Evolutionary conservation across 2,888 invertebrate genomes (phyloP).

Genomic region (Sphinx pinastri): DNA sequence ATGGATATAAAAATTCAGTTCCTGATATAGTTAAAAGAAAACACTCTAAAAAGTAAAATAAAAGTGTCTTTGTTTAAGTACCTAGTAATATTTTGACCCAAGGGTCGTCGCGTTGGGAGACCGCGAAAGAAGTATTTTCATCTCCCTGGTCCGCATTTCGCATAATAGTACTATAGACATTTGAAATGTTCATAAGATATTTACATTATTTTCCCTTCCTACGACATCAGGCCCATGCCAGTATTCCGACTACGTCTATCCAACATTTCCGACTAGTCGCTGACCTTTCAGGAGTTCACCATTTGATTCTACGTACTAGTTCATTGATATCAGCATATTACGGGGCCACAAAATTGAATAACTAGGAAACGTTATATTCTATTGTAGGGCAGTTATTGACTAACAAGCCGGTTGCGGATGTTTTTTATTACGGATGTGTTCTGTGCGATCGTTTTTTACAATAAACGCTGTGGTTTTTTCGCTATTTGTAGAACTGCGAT

Average conservation of each 20-base stretch:
- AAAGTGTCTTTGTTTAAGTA: too few species aligned
- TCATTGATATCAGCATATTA: slow-evolving; percentile 9
- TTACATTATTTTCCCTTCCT: too few species aligned
- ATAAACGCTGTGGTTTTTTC: slow-evolving; percentile 16
- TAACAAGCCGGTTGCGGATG: slow-evolving; percentile 18
- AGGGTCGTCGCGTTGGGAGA: too few species aligned
- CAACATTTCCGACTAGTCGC: background rate
- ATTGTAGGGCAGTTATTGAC: slow-evolving; percentile 13
- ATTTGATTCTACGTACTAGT: background rate
- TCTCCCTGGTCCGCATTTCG: too few species aligned
- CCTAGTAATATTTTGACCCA: too few species aligned
- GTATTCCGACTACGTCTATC: background rate
- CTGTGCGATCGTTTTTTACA: slow-evolving; percentile 1
- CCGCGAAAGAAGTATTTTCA: too few species aligned
- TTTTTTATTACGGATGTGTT: slow-evolving; percentile 21
- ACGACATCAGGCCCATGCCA: too few species aligned
- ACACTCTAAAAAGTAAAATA: too few species aligned
- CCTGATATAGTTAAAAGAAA: too few species aligned
- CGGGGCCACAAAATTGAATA: slow-evolving; percentile 20
- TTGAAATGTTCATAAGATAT: too few species aligned
- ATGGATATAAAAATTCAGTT: too few species aligned
- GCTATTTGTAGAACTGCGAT: background rate
- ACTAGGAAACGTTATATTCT: slow-evolving; percentile 8
- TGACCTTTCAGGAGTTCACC: background rate
- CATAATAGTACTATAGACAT: too few species aligned